Evolutionary conservation across 1,140 invertebrate genomes (phyloP), one percentile per base, ranked within the genome.

Genomic region (Polypedilum pembai): DNA sequence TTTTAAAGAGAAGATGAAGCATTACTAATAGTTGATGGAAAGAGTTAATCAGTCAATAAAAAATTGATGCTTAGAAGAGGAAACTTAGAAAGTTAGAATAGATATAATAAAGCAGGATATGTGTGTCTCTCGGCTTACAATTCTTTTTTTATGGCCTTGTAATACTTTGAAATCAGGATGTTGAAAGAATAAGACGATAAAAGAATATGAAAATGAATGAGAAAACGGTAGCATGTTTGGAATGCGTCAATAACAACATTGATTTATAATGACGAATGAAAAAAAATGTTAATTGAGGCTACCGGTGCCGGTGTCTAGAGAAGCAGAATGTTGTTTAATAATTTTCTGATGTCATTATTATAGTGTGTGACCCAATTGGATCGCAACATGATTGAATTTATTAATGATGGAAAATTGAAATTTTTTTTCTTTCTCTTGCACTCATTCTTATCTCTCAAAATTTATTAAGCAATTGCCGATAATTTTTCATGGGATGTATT

Each of bases 41-140:
- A 56, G 45, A 56, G 45, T 56, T 56, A 56, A 56, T 56, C 45
- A 56, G 45, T 56, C 45, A 56, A 56, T 56, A 56, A 56, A 56
- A 56, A 56, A 56, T 56, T 56, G 45, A 56, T 56, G 45, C n/a
- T 56, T 33, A 33, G 15, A 56, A 56, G 45, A 56, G 45, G 45
- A 56, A 56, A n/a, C 45, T 56, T 56, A 56, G 45, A 56, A 56
- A 56, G 45, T 56, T 15, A n/a, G 45, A 56, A 56, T 12, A 12
- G 4, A 15, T n/a, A 56, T 56, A 56, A 56, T 56, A 56, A 56
- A 56, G 45, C 45, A 56, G 45, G 45, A 56, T 56, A 56, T 56
- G 12, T 3, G 4, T n/a, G 45, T 56, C n/a, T 56, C 45, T 56
- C 45, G 4, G 12, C 12, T 56, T 56, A n/a, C 45, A 56, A 15